A percentile compares a stretch with the other conserved stretches of the same genome.
These are phyloP conservation scores for Syngnathoides biaculeatus DNA, from an alignment of 2,113 vertebrate species.

Conservation along the genomic window DNA sequence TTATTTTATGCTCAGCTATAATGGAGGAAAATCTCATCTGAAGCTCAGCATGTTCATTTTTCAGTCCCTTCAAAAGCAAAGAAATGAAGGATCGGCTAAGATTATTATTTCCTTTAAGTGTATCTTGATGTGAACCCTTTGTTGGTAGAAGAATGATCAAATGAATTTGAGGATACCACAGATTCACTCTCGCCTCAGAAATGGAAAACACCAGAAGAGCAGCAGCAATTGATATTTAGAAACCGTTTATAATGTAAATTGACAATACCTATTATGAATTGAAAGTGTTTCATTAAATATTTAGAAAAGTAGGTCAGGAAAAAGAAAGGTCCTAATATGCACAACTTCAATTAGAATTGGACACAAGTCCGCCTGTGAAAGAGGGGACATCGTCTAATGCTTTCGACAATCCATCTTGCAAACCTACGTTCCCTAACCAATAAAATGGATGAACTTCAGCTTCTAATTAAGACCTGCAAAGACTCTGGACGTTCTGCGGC, in stretches of 20 bases:
- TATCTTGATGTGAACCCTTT: slow-evolving; percentile 1
- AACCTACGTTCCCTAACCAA: too few species aligned
- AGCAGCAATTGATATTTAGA: neutral
- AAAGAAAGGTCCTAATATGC: neutral
- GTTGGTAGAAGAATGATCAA: slow-evolving; percentile 11
- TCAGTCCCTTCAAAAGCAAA: neutral
- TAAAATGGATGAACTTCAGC: too few species aligned
- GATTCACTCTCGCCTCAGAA: neutral
- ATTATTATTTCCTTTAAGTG: slow-evolving; percentile 18
- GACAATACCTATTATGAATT: neutral
- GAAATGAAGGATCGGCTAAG: neutral
- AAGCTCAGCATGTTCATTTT: slow-evolving; percentile 28
- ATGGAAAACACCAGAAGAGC: neutral
- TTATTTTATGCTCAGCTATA: slow-evolving; percentile 25
- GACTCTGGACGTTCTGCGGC: too few species aligned
- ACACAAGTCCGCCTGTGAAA: too few species aligned
- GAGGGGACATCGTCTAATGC: too few species aligned
- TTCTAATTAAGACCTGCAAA: too few species aligned
- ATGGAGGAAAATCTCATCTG: slow-evolving; percentile 34
- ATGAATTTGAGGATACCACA: slow-evolving; percentile 2
- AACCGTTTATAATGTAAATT: neutral
- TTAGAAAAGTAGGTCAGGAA: slow-evolving; percentile 19
- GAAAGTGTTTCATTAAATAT: neutral
- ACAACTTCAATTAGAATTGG: neutral
- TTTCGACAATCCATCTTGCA: too few species aligned